A percentile compares a stretch with the other conserved stretches of the same genome.
Conservation (phyloP, 2,797 vertebrate genomes). For the Sphenodon punctatus region DNA sequence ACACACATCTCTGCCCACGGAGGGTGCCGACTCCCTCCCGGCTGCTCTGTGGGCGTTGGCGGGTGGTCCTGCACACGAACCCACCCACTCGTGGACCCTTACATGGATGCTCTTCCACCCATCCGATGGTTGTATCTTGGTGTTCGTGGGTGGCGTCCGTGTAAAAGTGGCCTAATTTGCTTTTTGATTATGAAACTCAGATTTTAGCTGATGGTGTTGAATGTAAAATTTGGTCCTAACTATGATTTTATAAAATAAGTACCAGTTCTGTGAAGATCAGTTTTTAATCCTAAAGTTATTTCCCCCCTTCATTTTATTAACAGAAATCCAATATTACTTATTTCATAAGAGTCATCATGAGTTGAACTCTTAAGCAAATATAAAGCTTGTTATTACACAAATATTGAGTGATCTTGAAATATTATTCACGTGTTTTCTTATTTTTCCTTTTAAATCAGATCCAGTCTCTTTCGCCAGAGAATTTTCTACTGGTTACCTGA, state of each 20-base stretch:
- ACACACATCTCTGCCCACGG: too few species aligned
- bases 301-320: not conserved
- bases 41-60: too few species aligned
- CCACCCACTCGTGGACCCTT: too few species aligned
- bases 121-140: too few species aligned
- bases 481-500: slow-evolving; percentile 90
- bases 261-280: not conserved
- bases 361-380: not conserved
- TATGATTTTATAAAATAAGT: not conserved
- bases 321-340: not conserved
- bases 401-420: not conserved
- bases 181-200: not conserved
- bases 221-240: not conserved
- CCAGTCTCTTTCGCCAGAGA: slow-evolving; percentile 83
- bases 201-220: not conserved
- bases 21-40: too few species aligned
- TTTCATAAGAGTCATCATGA: not conserved
- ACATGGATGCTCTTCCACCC: too few species aligned
- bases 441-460: slow-evolving; percentile 70
- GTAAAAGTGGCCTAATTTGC: not conserved
- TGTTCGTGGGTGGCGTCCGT: too few species aligned
- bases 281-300: not conserved
- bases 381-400: not conserved
- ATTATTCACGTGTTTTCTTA: not conserved
- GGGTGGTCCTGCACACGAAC: too few species aligned